Evolutionary conservation across 2,888 invertebrate genomes (phyloP).

Genomic region (Thyatira batis): DNA sequence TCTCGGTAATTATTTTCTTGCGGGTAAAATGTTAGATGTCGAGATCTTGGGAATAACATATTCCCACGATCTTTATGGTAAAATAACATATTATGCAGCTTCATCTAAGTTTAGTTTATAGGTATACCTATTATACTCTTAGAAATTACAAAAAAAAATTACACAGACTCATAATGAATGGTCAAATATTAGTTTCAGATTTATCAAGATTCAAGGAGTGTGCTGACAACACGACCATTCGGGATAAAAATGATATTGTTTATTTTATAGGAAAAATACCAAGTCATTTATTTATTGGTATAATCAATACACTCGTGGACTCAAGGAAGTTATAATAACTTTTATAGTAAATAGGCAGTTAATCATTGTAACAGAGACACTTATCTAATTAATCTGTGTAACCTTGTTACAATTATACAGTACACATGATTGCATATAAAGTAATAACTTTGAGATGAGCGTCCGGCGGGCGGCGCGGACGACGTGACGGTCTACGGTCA

Average conservation of each 20-base stretch:
- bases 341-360: background rate
- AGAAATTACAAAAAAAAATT: too few relatives aligned
- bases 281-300: background rate
- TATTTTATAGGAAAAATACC: background rate
- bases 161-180: too few relatives aligned
- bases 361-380: background rate
- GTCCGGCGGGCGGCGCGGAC: constrained; percentile 17
- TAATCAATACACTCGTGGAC: background rate
- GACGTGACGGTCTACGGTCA: constrained; percentile 10
- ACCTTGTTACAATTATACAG: constrained; percentile 4
- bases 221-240: too few relatives aligned
- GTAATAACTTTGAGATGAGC: constrained; percentile 21
- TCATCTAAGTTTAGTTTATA: too few relatives aligned
- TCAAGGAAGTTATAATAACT: background rate
- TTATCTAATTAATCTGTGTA: constrained; percentile 3
- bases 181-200: too few relatives aligned
- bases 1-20: constrained; percentile 16
- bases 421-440: constrained; percentile 17
- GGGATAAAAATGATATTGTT: background rate
- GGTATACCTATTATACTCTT: too few relatives aligned
- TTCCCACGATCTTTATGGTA: too few relatives aligned
- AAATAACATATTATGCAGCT: too few relatives aligned
- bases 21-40: too few relatives aligned
- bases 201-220: too few relatives aligned
- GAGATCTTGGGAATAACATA: background rate